A percentile compares a stretch with the other conserved stretches of the same genome.
Conservation (phyloP, 2,797 vertebrate genomes). For the Anguilla megastoma region DNA sequence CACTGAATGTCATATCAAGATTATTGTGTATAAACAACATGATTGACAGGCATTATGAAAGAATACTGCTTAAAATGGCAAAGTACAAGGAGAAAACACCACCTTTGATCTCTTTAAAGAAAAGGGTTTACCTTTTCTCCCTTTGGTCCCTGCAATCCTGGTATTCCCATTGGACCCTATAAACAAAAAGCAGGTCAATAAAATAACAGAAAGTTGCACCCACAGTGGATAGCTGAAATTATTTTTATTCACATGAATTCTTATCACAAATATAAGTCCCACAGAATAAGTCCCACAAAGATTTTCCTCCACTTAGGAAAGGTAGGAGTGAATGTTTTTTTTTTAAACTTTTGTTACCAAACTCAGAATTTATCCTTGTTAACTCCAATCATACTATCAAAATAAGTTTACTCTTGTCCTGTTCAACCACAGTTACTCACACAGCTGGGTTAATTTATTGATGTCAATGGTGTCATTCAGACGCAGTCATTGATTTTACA, state of each 20-base stretch:
- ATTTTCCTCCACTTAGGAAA: not conserved
- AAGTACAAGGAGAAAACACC: not conserved
- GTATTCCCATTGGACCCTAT: conserved; percentile 89
- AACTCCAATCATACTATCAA: not conserved
- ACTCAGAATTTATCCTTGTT: not conserved
- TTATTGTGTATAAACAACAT: not conserved
- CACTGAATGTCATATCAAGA: conserved; percentile 11
- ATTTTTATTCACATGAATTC: not conserved
- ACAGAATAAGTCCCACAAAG: not conserved
- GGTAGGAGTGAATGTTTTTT: not conserved
- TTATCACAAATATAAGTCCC: not conserved
- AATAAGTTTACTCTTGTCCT: not conserved
- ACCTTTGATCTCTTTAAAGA: conserved; percentile 4
- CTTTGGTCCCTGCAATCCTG: conserved; percentile 86
- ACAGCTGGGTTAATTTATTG: not conserved
- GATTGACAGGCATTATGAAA: not conserved
- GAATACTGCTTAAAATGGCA: not conserved
- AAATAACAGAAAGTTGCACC: not conserved
- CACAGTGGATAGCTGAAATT: not conserved
- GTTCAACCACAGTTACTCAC: not conserved
- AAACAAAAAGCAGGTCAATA: conserved; percentile 40
- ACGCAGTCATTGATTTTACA: conserved; percentile 49
- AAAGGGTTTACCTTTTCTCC: conserved; percentile 87
- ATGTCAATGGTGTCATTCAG: conserved; percentile 36
- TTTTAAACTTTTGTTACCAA: not conserved